Evolutionary conservation across 2,888 invertebrate genomes (phyloP).

Genomic region (Ornithoptera priamus): DNA sequence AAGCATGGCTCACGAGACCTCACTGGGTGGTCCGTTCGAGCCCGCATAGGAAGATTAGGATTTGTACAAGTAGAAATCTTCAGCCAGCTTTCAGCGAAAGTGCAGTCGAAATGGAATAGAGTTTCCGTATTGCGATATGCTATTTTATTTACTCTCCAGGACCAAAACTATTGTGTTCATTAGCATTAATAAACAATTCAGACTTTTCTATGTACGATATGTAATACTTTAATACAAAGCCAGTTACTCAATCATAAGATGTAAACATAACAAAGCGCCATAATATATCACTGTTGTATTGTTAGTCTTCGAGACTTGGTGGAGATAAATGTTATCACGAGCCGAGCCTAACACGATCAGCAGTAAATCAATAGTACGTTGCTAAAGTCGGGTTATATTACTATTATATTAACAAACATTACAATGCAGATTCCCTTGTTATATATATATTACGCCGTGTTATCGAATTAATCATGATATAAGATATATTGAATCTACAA

Average conservation of each 20-base stretch:
- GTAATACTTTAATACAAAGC: too few species aligned
- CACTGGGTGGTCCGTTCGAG: too few species aligned
- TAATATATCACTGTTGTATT: constrained; percentile 5
- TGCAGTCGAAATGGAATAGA: too few species aligned
- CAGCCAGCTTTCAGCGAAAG: too few species aligned
- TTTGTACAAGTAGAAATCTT: too few species aligned
- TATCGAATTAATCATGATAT: background rate
- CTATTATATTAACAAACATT: constrained; percentile 55
- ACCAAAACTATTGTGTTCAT: too few species aligned
- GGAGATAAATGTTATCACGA: constrained; percentile 21
- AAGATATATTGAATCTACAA: background rate
- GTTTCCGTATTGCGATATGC: too few species aligned
- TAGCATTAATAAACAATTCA: too few species aligned
- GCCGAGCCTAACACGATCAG: constrained; percentile 11
- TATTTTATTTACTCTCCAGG: too few species aligned
- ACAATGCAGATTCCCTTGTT: constrained; percentile 44
- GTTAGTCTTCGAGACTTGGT: constrained; percentile 14
- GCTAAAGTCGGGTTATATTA: constrained; percentile 44
- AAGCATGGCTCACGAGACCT: too few species aligned
- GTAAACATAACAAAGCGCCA: background rate
- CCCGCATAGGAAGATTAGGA: too few species aligned
- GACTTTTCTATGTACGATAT: too few species aligned
- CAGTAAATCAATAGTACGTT: constrained; percentile 49
- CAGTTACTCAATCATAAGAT: background rate
- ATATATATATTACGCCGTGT: constrained; percentile 25